Percentiles rank a stretch among this genome's conserved stretches.
phyloP scores from a whole-genome alignment of 2,113 vertebrate species.

The Amia ocellicauda region DNA sequence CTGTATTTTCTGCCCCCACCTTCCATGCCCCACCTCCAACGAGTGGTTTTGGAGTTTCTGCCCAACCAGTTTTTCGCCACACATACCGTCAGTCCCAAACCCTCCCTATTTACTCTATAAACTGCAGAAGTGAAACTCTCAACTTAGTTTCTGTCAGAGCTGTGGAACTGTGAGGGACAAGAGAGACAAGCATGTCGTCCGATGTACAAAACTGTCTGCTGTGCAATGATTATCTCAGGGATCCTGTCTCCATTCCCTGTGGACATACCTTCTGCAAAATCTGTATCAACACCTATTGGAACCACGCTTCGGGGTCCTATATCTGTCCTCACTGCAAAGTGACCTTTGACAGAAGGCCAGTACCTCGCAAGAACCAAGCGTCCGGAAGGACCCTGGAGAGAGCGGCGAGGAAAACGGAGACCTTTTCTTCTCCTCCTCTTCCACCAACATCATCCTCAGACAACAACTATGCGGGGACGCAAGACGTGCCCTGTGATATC shows the following conservation, averaged over 20 bases:
- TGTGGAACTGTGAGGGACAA: conserved; percentile 23
- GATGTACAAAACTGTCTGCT: conserved; percentile 65
- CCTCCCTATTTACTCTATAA: conserved; percentile 68
- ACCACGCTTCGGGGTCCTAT: conserved; percentile 61
- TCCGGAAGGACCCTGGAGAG: conserved; percentile 39
- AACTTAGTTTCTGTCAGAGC: conserved; percentile 53
- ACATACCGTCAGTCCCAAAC: conserved; percentile 23
- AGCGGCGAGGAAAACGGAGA: conserved; percentile 38
- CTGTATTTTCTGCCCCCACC: conserved; percentile 34
- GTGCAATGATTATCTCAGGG: conserved; percentile 68
- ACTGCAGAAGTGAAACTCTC: conserved; percentile 32
- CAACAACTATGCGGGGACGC: conserved; percentile 66
- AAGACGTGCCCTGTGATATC: conserved; percentile 70
- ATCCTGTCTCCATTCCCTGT: conserved; percentile 68
- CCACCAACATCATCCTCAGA: conserved; percentile 67
- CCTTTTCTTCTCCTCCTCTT: conserved; percentile 59
- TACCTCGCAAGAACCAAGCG: conserved; percentile 49
- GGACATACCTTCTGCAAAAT: conserved; percentile 65
- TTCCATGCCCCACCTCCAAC: conserved; percentile 55
- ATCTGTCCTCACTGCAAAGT: conserved; percentile 65
- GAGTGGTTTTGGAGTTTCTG: conserved; percentile 70
- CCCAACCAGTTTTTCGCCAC: conserved; percentile 65
- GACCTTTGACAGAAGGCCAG: conserved; percentile 67
- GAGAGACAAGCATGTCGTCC: conserved; percentile 44
- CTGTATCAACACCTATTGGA: conserved; percentile 74